phyloP scores from a whole-genome alignment of 1,140 invertebrate genomes.

The Listronotus oregonensis region DNA sequence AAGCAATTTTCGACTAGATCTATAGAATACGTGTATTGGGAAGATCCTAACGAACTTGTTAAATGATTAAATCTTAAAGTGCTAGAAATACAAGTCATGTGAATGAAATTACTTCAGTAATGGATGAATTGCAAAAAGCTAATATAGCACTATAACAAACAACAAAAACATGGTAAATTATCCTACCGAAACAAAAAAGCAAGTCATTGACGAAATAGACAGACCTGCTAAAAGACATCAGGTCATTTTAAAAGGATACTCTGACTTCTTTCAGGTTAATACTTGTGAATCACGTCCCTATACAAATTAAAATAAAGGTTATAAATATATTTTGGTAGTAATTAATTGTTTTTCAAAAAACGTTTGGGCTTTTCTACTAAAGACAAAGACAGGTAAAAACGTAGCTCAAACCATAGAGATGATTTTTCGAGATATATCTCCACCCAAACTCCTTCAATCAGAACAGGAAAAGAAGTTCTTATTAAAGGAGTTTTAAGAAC shows the following conservation, averaged over 20 bases:
- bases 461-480: slow-evolving; percentile 13
- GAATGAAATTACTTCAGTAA: no score
- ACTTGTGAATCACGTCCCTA: slow-evolving; percentile 36
- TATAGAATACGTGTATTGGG: no score
- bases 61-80: no score
- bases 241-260: slow-evolving; percentile 49
- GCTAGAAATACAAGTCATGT: no score
- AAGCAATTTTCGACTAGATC: no score
- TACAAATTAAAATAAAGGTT: slow-evolving; percentile 43
- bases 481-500: neutral
- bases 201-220: slow-evolving; percentile 6
- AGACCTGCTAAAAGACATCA: slow-evolving; percentile 29
- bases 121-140: no score
- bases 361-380: slow-evolving; percentile 43
- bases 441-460: slow-evolving; percentile 13
- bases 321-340: slow-evolving; percentile 46
- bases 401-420: slow-evolving; percentile 37
- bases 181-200: neutral
- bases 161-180: neutral
- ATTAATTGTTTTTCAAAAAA: slow-evolving; percentile 50
- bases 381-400: slow-evolving; percentile 39
- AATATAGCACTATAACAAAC: no score
- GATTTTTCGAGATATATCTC: slow-evolving; percentile 19
- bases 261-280: slow-evolving; percentile 41
- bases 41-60: no score